Base-by-base conservation (phyloP, 2,797 vertebrate genomes). In the Potorous gilbertii region DNA sequence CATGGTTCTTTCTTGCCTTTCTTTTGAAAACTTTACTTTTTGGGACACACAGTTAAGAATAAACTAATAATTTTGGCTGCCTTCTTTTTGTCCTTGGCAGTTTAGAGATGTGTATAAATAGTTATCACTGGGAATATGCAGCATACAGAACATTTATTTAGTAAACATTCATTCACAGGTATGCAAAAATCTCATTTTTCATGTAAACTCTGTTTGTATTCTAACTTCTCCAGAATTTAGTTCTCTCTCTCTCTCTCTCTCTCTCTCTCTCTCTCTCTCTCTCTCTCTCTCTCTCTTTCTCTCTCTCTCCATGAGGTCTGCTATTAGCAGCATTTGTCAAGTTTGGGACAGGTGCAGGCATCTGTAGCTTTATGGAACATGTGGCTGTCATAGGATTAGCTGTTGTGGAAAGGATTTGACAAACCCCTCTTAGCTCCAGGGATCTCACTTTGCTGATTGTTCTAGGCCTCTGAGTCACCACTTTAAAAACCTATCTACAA, bases 21-120 rank as follows among this genome's bases (percentile, higher is more conserved):
- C 52, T 95, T 94, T 97, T 57, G 95, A 97, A 98, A 66, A 94
- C 96, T 2, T 96, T 55, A 93, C n/a, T 91, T 96, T 92, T 91
- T 4, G 46, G 59, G 34, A 93, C 54, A 92, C 96, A 0, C 94
- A 93, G 96, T 95, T 90, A 92, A 81, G 89, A 46, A 0, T 93
- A 92, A 96, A 94, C 90, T 91, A 90, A 96, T 94, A 50, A 2
- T 90, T 91, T 94, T 94, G 50, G 96, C 95, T 92, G 90, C 50
- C 10, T 92, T 54, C 57, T 34, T 97, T 95, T 97, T 92, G 1
- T 94, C n/a, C 55, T 40, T 56, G 29, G 5, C 16, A 66, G 46
- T 50, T 81, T 66, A 50, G 31, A 40, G 24, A 14, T 87, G 24
- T 92, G 55, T n/a, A 28, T 31, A 54, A 54, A 16, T 91, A 24